phyloP scores from a whole-genome alignment of 2,888 invertebrate genomes.

The Carterocephalus palaemon region DNA sequence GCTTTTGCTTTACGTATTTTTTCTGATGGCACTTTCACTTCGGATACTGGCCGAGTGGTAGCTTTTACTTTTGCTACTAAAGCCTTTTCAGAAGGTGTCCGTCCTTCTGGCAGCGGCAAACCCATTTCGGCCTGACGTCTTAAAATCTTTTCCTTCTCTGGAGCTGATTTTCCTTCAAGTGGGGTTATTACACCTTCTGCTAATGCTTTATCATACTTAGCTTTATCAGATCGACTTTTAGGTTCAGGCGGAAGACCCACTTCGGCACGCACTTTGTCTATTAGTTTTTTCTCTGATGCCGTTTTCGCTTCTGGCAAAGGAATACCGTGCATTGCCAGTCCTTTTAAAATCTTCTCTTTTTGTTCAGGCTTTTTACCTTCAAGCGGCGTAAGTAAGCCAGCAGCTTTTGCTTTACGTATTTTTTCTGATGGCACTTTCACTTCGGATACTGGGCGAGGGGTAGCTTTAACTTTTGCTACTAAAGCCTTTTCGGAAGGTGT shows the following conservation, averaged over 20 bases:
- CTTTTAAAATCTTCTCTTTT: slow-evolving; percentile 29
- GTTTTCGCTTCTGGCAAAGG: slow-evolving; percentile 27
- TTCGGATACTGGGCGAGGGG: slow-evolving; percentile 24
- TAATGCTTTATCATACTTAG: slow-evolving; percentile 30
- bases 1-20: slow-evolving; percentile 32
- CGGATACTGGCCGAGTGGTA: slow-evolving; percentile 11
- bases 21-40: slow-evolving; percentile 23
- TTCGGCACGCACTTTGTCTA: slow-evolving; percentile 27
- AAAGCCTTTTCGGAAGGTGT: slow-evolving; percentile 29
- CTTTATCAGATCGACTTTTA: slow-evolving; percentile 26
- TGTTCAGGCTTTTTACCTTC: slow-evolving; percentile 29
- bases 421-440: slow-evolving; percentile 26
- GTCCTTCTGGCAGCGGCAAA: slow-evolving; percentile 36
- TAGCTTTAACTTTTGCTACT: slow-evolving; percentile 27
- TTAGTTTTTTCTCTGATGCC: slow-evolving; percentile 30
- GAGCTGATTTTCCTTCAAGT: slow-evolving; percentile 38
- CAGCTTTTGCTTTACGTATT: slow-evolving; percentile 34
- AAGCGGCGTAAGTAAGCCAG: slow-evolving; percentile 33
- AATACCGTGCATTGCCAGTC: slow-evolving; percentile 26
- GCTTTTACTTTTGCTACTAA: slow-evolving; percentile 35
- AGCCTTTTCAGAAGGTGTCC: slow-evolving; percentile 32
- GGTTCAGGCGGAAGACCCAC: slow-evolving; percentile 33
- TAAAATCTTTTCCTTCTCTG: slow-evolving; percentile 41
- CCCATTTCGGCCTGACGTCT: slow-evolving; percentile 35
- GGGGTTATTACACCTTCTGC: slow-evolving; percentile 30